Conservation (phyloP, 2,113 vertebrate genomes). For the human region DNA sequence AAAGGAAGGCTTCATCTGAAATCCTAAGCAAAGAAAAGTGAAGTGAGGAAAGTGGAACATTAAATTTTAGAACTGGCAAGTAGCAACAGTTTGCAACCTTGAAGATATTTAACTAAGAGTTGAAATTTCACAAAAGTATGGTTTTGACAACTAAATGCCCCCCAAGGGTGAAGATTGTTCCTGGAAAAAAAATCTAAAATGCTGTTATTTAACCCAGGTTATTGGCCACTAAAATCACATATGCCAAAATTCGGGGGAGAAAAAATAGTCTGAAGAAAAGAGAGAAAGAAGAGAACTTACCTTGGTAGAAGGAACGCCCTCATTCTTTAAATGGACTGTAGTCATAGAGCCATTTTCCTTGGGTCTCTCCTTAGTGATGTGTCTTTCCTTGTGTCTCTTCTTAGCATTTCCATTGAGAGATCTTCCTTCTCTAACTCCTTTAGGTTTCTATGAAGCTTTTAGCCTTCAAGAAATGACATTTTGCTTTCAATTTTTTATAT, state of each 20-base stretch:
- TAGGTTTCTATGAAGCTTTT: not conserved
- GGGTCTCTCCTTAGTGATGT: not conserved
- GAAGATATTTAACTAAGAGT: slow-evolving; percentile 77
- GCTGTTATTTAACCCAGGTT: not conserved
- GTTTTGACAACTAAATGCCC: slow-evolving; percentile 53
- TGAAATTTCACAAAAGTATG: slow-evolving; percentile 53
- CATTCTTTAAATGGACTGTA: not conserved
- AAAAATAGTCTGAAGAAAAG: not conserved
- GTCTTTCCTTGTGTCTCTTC: not conserved
- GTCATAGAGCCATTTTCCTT: not conserved
- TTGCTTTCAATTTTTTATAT: not conserved
- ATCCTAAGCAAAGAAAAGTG: slow-evolving; percentile 79
- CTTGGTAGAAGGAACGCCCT: no score
- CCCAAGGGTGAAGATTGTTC: slow-evolving; percentile 1
- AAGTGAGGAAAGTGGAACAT: slow-evolving; percentile 75
- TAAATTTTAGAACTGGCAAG: slow-evolving; percentile 79
- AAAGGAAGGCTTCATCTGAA: slow-evolving; percentile 81
- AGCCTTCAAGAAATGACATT: not conserved
- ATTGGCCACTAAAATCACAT: not conserved
- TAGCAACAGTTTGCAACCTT: slow-evolving; percentile 62
- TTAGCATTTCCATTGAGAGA: not conserved
- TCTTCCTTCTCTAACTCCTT: not conserved
- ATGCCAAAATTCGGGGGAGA: not conserved
- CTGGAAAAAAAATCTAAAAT: slow-evolving; percentile 7
- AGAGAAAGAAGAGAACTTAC: not conserved